phyloP scores from a whole-genome alignment of 1,140 invertebrate genomes.

The Lerema accius region DNA sequence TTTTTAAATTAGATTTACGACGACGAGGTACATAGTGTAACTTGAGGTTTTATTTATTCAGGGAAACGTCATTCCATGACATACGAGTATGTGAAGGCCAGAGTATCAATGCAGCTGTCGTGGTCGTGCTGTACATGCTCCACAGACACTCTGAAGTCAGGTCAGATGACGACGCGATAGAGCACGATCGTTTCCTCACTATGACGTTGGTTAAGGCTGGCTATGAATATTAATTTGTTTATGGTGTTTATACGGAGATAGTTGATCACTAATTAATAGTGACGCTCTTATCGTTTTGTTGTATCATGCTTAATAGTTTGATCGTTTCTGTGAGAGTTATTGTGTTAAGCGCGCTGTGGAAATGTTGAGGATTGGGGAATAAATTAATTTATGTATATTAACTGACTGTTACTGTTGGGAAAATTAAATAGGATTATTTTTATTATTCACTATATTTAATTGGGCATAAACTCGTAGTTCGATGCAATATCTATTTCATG shows the following conservation, averaged over 20 bases:
- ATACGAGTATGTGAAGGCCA: background rate
- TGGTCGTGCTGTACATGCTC: background rate
- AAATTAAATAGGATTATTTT: too few relatives aligned
- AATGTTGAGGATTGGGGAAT: too few relatives aligned
- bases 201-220: conserved; percentile 16
- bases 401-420: too few relatives aligned
- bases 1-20: too few relatives aligned
- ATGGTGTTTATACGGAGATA: conserved; percentile 17
- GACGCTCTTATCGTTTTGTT: background rate
- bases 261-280: conserved; percentile 17
- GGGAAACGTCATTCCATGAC: too few relatives aligned
- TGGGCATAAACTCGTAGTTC: too few relatives aligned
- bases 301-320: background rate
- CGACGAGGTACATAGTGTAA: background rate
- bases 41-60: too few relatives aligned
- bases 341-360: too few relatives aligned
- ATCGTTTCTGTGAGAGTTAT: background rate
- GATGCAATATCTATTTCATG: too few relatives aligned
- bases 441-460: too few relatives aligned
- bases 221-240: conserved; percentile 29
- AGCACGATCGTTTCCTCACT: conserved; percentile 27
- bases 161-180: conserved; percentile 32
- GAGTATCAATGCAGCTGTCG: conserved; percentile 10
- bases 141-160: conserved; percentile 15
- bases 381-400: too few relatives aligned